Evolutionary conservation across 2,888 invertebrate genomes (phyloP).

Genomic region (Aspidiotus destructor): DNA sequence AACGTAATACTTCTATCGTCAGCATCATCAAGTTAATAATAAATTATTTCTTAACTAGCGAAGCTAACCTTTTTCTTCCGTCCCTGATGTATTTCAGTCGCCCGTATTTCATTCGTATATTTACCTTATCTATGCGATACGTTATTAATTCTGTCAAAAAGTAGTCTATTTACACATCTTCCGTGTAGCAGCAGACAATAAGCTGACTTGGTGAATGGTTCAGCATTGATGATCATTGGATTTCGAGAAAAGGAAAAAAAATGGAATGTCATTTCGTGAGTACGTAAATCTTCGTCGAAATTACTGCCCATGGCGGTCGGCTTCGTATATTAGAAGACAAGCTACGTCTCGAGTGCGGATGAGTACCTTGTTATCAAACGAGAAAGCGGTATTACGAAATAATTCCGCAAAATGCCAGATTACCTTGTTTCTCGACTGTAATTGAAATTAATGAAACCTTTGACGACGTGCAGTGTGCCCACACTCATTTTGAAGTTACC

Average conservation of each 20-base stretch:
- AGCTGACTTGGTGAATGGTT: background rate
- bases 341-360: background rate
- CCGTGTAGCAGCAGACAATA: background rate
- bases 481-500: no score
- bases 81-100: background rate
- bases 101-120: background rate
- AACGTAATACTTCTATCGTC: constrained; percentile 7
- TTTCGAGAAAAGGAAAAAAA: background rate
- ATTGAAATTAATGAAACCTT: no score
- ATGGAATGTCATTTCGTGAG: constrained; percentile 19
- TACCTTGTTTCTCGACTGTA: no score
- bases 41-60: constrained; percentile 23
- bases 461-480: no score
- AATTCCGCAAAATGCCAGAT: no score
- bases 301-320: background rate
- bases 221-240: background rate
- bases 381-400: no score
- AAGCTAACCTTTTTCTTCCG: background rate
- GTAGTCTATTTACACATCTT: background rate
- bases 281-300: constrained; percentile 23
- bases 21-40: constrained; percentile 9
- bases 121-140: background rate
- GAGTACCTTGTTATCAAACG: background rate
- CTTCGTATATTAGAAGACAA: background rate
- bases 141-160: constrained; percentile 4